Conservation (phyloP, 2,113 vertebrate genomes). For the Nerophis lumbriciformis region DNA sequence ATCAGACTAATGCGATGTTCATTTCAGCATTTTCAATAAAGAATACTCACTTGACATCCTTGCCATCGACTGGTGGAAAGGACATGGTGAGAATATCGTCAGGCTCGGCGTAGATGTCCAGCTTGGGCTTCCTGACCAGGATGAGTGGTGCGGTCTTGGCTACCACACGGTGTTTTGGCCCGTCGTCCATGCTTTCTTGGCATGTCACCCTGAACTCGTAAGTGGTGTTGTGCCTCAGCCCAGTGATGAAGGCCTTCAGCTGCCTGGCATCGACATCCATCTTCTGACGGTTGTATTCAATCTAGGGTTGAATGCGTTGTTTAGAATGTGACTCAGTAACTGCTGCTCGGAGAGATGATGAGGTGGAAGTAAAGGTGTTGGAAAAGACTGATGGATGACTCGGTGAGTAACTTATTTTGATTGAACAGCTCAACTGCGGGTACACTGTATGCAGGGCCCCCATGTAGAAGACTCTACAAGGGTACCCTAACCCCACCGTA, state of each 20-base stretch:
- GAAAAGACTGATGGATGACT: not conserved
- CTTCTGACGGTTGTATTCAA: slow-evolving; percentile 87
- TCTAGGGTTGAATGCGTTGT: slow-evolving; percentile 59
- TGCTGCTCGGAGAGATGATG: not conserved
- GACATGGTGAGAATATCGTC: slow-evolving; percentile 82
- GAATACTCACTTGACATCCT: slow-evolving; percentile 81
- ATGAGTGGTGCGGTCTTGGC: slow-evolving; percentile 85
- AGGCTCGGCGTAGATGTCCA: slow-evolving; percentile 78
- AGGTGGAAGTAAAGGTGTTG: not conserved
- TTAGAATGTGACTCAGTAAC: not conserved
- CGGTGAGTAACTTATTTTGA: not conserved
- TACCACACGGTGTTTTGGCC: slow-evolving; percentile 81
- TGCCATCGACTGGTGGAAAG: slow-evolving; percentile 77
- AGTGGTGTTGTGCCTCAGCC: slow-evolving; percentile 83
- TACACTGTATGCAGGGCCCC: too few species aligned
- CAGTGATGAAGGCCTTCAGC: slow-evolving; percentile 84
- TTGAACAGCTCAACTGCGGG: not conserved
- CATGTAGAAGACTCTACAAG: too few species aligned
- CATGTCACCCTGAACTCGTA: slow-evolving; percentile 89
- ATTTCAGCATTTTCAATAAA: too few species aligned
- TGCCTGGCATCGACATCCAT: slow-evolving; percentile 85
- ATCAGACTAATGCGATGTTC: too few species aligned
- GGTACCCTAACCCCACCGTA: too few species aligned
- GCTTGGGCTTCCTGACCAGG: slow-evolving; percentile 79
- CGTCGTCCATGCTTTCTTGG: slow-evolving; percentile 81